These are phyloP conservation scores for Leptestheria dahalacensis DNA, from an alignment of 1,140 invertebrate species.

Conservation along the genomic window DNA sequence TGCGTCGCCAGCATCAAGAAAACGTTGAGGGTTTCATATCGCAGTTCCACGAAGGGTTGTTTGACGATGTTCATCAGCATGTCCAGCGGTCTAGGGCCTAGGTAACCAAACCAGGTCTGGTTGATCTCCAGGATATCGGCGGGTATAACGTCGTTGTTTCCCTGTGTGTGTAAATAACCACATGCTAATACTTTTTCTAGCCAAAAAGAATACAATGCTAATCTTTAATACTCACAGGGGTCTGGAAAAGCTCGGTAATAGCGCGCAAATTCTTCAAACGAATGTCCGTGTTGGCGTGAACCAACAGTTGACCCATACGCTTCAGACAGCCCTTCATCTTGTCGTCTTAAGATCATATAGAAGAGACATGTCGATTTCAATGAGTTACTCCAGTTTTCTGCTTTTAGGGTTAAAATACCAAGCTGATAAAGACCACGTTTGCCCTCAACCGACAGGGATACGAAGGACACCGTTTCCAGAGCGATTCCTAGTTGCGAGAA, in stretches of 20 bases:
- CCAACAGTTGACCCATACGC: not conserved
- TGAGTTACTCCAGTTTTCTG: too few species aligned
- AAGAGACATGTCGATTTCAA: not conserved
- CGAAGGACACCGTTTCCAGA: constrained; percentile 1
- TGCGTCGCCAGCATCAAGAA: not conserved
- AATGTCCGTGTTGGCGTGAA: not conserved
- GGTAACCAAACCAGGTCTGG: not conserved
- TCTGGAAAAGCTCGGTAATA: constrained; percentile 1
- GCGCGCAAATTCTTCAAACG: not conserved
- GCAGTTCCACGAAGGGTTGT: constrained; percentile 1
- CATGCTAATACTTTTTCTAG: not conserved
- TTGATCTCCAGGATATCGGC: not conserved
- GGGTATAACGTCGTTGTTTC: too few species aligned
- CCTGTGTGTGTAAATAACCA: not conserved
- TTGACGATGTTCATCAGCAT: constrained; percentile 3
- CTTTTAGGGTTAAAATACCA: not conserved
- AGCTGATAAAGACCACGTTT: not conserved
- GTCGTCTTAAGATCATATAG: not conserved
- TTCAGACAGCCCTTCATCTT: not conserved
- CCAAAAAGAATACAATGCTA: not conserved
- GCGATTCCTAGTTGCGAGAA: not conserved
- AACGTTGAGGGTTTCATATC: not conserved
- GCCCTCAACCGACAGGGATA: not conserved
- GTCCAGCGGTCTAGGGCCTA: not conserved
- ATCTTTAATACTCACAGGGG: not conserved